These are phyloP conservation scores for Hemichromis elongatus DNA, from an alignment of 2,113 vertebrate species.

Conservation along the genomic window DNA sequence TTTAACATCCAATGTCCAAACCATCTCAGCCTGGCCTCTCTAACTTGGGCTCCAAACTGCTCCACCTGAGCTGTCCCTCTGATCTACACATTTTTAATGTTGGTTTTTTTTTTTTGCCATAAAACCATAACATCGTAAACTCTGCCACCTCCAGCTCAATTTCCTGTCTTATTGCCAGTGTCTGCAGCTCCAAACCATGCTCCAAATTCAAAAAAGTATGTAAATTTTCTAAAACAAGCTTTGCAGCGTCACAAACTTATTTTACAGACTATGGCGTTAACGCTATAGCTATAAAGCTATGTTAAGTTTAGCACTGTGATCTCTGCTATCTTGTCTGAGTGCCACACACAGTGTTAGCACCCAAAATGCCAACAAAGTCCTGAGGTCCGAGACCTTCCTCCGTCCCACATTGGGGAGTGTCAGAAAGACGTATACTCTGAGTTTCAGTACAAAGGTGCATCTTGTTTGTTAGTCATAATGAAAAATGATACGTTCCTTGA, in stretches of 20 bases:
- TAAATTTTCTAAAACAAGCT: background rate
- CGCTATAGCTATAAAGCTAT: background rate
- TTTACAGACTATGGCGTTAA: background rate
- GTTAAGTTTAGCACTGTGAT: background rate
- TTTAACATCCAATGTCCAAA: background rate
- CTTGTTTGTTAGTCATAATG: background rate
- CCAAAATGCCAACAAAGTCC: background rate
- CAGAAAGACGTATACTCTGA: accelerated
- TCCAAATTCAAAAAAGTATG: background rate
- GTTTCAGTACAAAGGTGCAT: background rate
- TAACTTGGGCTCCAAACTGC: background rate
- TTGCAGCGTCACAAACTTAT: background rate
- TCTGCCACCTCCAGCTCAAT: background rate
- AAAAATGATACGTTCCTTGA: background rate
- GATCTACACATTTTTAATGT: background rate
- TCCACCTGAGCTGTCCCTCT: background rate
- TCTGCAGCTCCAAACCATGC: accelerated
- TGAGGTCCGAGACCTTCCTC: accelerated
- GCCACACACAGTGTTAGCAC: background rate
- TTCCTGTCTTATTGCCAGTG: no score
- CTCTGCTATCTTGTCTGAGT: background rate
- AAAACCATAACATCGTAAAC: background rate
- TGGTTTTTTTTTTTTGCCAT: background rate
- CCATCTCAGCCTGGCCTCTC: no score
- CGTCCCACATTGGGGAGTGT: background rate